Evolutionary conservation across 2,797 vertebrate species (phyloP).

Genomic region (Pseudocheirus occidentalis): DNA sequence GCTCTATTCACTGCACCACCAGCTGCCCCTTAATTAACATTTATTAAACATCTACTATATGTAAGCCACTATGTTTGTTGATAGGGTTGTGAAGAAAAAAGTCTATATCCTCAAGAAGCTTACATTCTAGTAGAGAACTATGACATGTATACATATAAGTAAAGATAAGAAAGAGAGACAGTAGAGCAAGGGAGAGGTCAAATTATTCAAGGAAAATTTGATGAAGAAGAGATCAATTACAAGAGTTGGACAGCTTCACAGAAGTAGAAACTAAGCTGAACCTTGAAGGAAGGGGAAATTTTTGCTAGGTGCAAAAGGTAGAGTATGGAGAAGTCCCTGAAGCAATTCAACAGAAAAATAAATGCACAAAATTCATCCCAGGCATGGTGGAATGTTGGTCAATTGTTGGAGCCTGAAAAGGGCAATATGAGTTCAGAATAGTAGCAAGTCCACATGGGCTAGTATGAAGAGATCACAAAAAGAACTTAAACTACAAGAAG

Average conservation of each 20-base stretch:
- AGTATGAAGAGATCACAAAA: background rate
- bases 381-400: too few species aligned
- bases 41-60: background rate
- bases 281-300: background rate
- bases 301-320: too few species aligned
- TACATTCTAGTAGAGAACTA: background rate
- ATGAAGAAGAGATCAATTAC: background rate
- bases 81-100: background rate
- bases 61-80: background rate
- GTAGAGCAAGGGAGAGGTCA: too few species aligned
- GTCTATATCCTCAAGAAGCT: background rate
- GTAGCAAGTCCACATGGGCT: too few species aligned
- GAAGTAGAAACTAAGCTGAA: background rate
- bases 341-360: too few species aligned
- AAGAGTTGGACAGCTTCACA: too few species aligned
- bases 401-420: too few species aligned
- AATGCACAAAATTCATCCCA: too few species aligned
- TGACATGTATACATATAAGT: background rate
- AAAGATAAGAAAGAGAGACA: background rate
- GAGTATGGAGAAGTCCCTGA: too few species aligned
- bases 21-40: background rate
- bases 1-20: too few species aligned
- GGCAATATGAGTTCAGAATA: too few species aligned
- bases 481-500: background rate
- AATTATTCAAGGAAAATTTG: rapidly evolving